phyloP scores from a whole-genome alignment of 2,113 vertebrate species.

The Trematocara unimaculatum region DNA sequence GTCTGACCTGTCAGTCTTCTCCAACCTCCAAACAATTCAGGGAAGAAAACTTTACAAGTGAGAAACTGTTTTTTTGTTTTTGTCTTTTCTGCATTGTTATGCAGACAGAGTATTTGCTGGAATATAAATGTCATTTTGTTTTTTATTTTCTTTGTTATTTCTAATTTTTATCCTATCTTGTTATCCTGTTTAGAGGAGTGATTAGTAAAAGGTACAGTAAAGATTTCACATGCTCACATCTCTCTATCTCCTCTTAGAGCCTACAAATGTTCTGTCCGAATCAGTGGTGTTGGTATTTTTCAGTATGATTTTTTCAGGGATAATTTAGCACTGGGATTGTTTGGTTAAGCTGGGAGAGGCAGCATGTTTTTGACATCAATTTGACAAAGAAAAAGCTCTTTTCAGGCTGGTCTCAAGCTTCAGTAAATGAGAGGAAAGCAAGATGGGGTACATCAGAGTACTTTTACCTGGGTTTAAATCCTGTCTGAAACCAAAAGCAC shows the following conservation, averaged over 20 bases:
- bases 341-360: background rate
- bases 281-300: background rate
- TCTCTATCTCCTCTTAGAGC: background rate
- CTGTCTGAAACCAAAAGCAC: background rate
- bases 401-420: background rate
- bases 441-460: background rate
- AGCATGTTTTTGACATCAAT: background rate
- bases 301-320: background rate
- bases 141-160: background rate
- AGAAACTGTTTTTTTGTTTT: constrained; percentile 4
- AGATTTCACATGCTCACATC: background rate
- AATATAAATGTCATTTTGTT: background rate
- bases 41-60: constrained; percentile 86
- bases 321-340: background rate
- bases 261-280: background rate
- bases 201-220: constrained; percentile 62
- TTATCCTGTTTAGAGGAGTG: constrained; percentile 45
- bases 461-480: background rate
- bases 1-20: constrained; percentile 91
- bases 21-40: constrained; percentile 87
- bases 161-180: background rate
- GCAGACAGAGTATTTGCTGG: background rate
- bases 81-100: background rate
- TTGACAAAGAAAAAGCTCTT: background rate
- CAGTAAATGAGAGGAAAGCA: background rate